Base-by-base conservation (phyloP, 2,113 vertebrate species). In the Hippopotamus amphibius region DNA sequence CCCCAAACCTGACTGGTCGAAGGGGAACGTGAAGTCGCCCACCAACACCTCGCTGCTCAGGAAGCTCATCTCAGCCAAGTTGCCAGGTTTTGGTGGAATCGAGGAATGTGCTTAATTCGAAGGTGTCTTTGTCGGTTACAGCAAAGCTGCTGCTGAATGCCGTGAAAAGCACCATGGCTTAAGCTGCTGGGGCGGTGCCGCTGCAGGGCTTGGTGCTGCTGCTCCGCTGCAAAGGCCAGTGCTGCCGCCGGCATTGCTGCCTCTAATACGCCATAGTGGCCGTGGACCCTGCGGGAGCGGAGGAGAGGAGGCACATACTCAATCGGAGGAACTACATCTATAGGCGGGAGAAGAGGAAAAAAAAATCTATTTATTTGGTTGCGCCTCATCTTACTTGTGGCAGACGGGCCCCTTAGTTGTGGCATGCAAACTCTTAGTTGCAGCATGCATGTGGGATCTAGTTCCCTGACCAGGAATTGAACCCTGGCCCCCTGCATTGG, bases 71-170 rank as follows among this genome's bases (percentile, higher is more conserved):
- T 98, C 98, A 71, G 74, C 97, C 98, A 96, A 97, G 97, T 96
- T 98, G 98, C 46, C 98, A 95, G 5, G 95, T 97, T 98, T 97
- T 97, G 97, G 96, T 21, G 97, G 57, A 96, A 21, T 98, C 97
- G 7, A 96, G 98, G 48, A 90, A 97, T 93, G 98, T 97, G 89
- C 97, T 93, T 95, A 98, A 98, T 98, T 84, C 98, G 97, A 98
- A 43, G 97, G 82, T 97, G 95, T 98, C 99, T 99, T 98, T 98
- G 99, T 99, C 98, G 98, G 98, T 98, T 98, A 99, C 99, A 99
- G 99, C 99, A 99, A 99, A 98, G 99, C 99, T 99, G 99, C 99
- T 99, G 99, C 98, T 99, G 93, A 96, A 79, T 99, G 98, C 98
- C 98, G 98, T 98, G 97, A 99, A 97, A 98, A 99, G 99, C 99